These are phyloP conservation scores for Pantherophis vulpinus DNA, from an alignment of 2,797 vertebrate species.

Conservation along the genomic window DNA sequence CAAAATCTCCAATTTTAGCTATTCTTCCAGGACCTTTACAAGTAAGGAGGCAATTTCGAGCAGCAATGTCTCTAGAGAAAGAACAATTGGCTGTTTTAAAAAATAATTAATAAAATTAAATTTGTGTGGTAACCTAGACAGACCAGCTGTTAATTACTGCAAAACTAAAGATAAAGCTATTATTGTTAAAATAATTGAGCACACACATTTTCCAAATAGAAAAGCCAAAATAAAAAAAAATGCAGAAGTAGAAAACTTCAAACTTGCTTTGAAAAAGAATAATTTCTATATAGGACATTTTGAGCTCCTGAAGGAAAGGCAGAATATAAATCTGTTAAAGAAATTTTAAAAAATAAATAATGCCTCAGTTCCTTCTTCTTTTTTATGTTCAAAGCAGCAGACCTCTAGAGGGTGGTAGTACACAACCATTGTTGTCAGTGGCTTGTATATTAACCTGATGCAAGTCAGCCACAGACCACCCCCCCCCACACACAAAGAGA, in stretches of 20 bases:
- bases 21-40: constrained; percentile 89
- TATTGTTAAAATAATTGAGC: not conserved
- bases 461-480: not conserved
- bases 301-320: not conserved
- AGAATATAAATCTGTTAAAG: not conserved
- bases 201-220: not conserved
- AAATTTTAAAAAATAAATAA: not conserved
- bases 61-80: constrained; percentile 89
- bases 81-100: not conserved
- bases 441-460: not conserved
- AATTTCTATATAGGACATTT: not conserved
- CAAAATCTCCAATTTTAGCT: constrained; percentile 98
- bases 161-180: not conserved
- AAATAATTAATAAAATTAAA: constrained; percentile 22
- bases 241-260: not conserved
- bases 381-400: constrained; percentile 1
- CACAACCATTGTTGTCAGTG: constrained; percentile 4
- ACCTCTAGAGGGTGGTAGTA: constrained; percentile 59
- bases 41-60: constrained; percentile 95
- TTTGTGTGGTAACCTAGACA: not conserved
- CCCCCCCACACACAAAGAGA: not conserved
- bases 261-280: not conserved
- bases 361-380: not conserved
- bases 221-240: not conserved
- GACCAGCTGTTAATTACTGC: not conserved